These are phyloP conservation scores for Lasioglossum albipes DNA, from an alignment of 1,140 invertebrate genomes.

Conservation along the genomic window DNA sequence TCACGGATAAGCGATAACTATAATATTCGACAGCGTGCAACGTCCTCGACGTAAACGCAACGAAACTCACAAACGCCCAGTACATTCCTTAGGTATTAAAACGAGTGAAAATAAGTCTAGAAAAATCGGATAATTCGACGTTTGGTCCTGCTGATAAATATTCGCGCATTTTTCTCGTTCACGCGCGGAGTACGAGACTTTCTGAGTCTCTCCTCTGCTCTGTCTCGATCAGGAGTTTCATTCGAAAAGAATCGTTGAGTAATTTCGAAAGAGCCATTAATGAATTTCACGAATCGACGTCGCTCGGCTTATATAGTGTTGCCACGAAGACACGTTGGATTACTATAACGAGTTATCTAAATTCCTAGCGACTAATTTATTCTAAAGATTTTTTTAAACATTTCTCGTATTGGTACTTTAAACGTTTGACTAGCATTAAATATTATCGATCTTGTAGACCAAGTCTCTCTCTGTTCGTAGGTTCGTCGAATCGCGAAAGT, in stretches of 20 bases:
- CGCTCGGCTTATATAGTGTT: slow-evolving; percentile 4
- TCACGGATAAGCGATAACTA: neutral
- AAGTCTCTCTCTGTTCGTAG: neutral
- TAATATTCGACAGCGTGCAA: slow-evolving; percentile 6
- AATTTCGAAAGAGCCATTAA: slow-evolving; percentile 7
- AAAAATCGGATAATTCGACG: neutral
- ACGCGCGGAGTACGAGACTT: neutral
- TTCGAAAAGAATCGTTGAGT: neutral
- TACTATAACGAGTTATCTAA: slow-evolving; percentile 43
- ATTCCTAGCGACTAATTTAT: slow-evolving; percentile 40
- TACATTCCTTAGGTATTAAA: neutral
- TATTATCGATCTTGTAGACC: neutral
- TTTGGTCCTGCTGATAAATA: slow-evolving; percentile 30
- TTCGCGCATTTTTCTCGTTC: neutral
- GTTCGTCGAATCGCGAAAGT: neutral
- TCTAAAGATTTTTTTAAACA: slow-evolving; percentile 41
- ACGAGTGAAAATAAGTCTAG: neutral
- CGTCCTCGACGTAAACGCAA: neutral
- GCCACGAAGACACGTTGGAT: neutral
- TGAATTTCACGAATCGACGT: slow-evolving; percentile 13
- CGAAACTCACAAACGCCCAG: neutral
- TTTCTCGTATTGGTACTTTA: slow-evolving; percentile 25
- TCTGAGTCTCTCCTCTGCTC: too few relatives aligned
- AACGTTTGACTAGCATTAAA: slow-evolving; percentile 49
- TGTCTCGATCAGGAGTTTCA: too few relatives aligned